A percentile compares a stretch with the other conserved stretches of the same genome.
Conservation (phyloP, 2,797 vertebrate genomes). For the Lagodon rhomboides region DNA sequence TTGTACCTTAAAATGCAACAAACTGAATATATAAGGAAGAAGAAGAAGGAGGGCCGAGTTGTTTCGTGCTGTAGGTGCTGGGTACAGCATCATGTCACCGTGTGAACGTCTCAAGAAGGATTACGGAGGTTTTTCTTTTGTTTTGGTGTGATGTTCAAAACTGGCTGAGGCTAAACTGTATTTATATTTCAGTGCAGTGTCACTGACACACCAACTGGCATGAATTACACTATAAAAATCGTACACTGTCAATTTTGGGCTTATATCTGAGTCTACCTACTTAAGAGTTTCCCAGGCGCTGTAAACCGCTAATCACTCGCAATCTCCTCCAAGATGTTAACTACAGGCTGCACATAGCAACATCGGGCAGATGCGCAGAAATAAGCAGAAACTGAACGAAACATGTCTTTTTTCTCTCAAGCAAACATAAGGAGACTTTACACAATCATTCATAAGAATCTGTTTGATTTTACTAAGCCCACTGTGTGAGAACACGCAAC, state of each 20-base stretch:
- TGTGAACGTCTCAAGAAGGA: not conserved
- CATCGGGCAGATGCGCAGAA: conserved; percentile 6
- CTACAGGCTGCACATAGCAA: conserved; percentile 20
- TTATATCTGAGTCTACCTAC: conserved; percentile 39
- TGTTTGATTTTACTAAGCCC: conserved; percentile 32
- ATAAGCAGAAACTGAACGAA: conserved; percentile 9
- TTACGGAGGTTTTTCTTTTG: not conserved
- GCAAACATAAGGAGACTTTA: conserved; percentile 9
- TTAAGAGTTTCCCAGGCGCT: conserved; percentile 35
- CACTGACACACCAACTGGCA: not conserved
- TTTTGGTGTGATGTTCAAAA: conserved; percentile 6
- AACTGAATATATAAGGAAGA: not conserved
- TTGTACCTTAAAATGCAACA: not conserved
- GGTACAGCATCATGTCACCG: not conserved
- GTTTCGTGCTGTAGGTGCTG: not conserved
- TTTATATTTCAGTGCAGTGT: conserved; percentile 3
- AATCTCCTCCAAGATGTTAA: conserved; percentile 32
- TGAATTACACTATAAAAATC: conserved; percentile 6
- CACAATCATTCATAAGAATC: conserved; percentile 9
- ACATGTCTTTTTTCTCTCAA: not conserved
- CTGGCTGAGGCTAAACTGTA: not conserved
- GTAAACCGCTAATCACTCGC: conserved; percentile 23
- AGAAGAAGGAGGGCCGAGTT: no score
- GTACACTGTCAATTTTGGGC: conserved; percentile 31
- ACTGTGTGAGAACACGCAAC: conserved; percentile 14